Evolutionary conservation across 1,140 invertebrate genomes (phyloP).

Genomic region (Lepidurus apus): DNA sequence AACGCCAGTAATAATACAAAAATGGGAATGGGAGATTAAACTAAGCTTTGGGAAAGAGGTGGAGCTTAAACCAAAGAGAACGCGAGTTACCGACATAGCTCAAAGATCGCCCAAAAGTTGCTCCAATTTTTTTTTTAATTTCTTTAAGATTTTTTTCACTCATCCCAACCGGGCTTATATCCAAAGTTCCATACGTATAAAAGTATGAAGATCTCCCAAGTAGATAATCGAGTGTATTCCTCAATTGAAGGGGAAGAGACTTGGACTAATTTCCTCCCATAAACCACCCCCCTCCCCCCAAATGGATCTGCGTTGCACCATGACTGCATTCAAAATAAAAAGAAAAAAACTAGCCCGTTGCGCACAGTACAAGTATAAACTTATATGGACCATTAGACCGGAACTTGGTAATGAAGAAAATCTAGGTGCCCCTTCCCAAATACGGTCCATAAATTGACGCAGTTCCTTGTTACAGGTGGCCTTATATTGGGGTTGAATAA

Average conservation of each 20-base stretch:
- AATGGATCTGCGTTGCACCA: not conserved
- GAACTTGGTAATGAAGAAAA: not conserved
- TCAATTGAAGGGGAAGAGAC: not conserved
- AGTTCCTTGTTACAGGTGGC: not conserved
- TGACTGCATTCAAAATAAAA: not conserved
- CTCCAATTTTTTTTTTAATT: not conserved
- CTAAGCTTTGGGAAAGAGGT: not conserved
- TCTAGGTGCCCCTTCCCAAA: not conserved
- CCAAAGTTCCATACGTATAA: no score
- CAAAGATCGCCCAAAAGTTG: not conserved
- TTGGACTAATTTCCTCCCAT: not conserved
- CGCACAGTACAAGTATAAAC: not conserved
- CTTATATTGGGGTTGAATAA: not conserved
- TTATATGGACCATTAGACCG: not conserved
- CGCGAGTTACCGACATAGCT: not conserved
- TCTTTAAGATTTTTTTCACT: no score
- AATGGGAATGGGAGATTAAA: not conserved
- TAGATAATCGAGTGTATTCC: not conserved
- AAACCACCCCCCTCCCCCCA: not conserved
- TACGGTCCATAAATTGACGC: conserved; percentile 4
- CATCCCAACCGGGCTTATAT: no score
- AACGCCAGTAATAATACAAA: not conserved
- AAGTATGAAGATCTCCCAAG: no score
- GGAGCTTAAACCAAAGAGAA: not conserved
- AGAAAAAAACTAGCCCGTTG: not conserved